Evolutionary conservation across 2,888 invertebrate genomes (phyloP), one percentile per base, ranked within the genome.

Genomic region (Acrobasis repandana): DNA sequence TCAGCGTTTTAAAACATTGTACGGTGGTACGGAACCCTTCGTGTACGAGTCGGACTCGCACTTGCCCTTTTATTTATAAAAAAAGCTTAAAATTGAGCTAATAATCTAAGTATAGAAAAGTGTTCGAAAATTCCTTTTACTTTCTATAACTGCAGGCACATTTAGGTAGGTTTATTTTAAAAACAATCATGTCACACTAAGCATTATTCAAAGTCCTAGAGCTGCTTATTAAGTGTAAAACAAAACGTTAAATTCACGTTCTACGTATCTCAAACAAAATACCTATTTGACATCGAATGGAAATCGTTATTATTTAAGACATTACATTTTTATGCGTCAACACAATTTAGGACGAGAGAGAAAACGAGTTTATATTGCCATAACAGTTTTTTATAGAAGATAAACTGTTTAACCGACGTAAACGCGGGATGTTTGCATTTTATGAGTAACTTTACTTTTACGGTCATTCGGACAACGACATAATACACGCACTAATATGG

Each of bases 331-430:
- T 79, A 77, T 74, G 73, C 65, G 67, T 67, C 67, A 63, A 69
- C 70, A 68, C n/a, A n/a, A n/a, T n/a, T n/a, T 66, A 67, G 65
- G 73, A 74, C 72, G 70, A 68, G 71, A 68, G 63, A 67, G 74
- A 68, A 72, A 74, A 76, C 71, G 76, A 77, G 77, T 79, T 79
- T 82, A 79, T 81, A 78, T 75, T 74, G 76, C 73, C 77, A 76
- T 81, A 79, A 81, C 77, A 71, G 74, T 76, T 80, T 79, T n/a
- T 81, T 79, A 79, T 79, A 72, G 77, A 67, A 74, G 76, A 79
- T 80, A 80, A 82, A 81, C 74, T 74, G 77, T 77, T 77, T 75
- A 77, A 79, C 69, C 72, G 70, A 67, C 67, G 65, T 73, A 72
- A 76, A 74, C 71, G 73, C 69, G 18, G 20, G 65, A 48, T 61